Conservation (phyloP, 1,140 invertebrate genomes). For the Drosophila albomicans region DNA sequence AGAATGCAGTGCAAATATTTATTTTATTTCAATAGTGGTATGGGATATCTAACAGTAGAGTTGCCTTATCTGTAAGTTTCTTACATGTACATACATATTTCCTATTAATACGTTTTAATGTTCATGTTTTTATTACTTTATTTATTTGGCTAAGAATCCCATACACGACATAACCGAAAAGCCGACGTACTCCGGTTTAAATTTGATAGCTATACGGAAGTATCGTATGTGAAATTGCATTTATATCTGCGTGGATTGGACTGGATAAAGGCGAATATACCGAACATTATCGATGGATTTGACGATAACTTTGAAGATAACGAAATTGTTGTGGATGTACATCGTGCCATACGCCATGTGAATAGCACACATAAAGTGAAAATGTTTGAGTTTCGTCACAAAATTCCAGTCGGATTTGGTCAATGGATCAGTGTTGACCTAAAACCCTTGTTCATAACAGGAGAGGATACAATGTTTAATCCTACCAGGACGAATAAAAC, state of each 20-base stretch:
- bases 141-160: slow-evolving; percentile 42
- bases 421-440: slow-evolving; percentile 91
- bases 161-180: slow-evolving; percentile 60
- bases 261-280: slow-evolving; percentile 66
- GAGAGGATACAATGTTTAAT: slow-evolving; percentile 82
- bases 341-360: slow-evolving; percentile 45
- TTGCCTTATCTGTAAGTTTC: background rate
- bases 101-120: background rate
- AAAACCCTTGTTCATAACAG: slow-evolving; percentile 89
- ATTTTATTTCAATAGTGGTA: no score
- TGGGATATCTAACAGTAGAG: no score
- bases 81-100: background rate
- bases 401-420: slow-evolving; percentile 85
- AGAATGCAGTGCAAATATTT: no score
- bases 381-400: slow-evolving; percentile 67
- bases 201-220: slow-evolving; percentile 60
- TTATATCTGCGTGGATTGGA: slow-evolving; percentile 71
- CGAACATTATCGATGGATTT: slow-evolving; percentile 55
- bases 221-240: slow-evolving; percentile 70
- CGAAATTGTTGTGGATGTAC: slow-evolving; percentile 62
- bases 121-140: background rate
- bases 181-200: slow-evolving; percentile 67
- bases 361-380: slow-evolving; percentile 68
- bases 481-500: slow-evolving; percentile 90
- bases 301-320: slow-evolving; percentile 28